Conservation (phyloP, 2,797 vertebrate genomes). For the Neomorphus geoffroyi region DNA sequence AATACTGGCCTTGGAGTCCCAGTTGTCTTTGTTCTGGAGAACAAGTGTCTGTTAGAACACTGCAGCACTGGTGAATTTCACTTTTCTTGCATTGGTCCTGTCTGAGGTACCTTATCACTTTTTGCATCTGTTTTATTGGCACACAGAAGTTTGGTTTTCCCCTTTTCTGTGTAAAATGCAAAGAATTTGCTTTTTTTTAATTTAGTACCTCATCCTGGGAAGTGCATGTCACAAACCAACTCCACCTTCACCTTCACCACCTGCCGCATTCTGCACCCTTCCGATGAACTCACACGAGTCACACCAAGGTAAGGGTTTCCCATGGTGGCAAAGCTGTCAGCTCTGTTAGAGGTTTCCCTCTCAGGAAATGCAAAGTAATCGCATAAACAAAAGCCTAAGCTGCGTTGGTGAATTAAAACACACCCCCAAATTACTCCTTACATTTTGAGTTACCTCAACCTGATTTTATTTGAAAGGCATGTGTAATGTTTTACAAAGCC, state of each 20-base stretch:
- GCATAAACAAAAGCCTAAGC: not conserved
- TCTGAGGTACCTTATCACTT: conserved; percentile 58
- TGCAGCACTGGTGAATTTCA: not conserved
- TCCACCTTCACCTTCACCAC: conserved; percentile 99
- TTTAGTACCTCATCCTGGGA: conserved; percentile 95
- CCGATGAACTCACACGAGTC: conserved; percentile 92
- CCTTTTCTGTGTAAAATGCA: conserved; percentile 61
- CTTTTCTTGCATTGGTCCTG: conserved; percentile 61
- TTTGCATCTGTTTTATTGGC: conserved; percentile 49
- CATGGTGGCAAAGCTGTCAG: not conserved
- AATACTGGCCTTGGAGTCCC: conserved; percentile 10
- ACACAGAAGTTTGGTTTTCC: conserved; percentile 32
- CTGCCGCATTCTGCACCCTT: conserved; percentile 97
- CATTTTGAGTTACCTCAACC: not conserved
- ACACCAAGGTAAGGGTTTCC: conserved; percentile 87
- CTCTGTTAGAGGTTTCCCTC: not conserved
- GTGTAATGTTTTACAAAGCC: not conserved
- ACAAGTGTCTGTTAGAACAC: not conserved
- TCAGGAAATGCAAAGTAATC: not conserved
- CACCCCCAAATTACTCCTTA: not conserved
- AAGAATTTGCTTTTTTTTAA: conserved; percentile 73
- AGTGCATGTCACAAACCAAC: conserved; percentile 96
- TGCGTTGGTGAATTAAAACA: not conserved
- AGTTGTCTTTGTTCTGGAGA: not conserved
- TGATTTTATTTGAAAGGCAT: not conserved